Evolutionary conservation across 2,797 vertebrate genomes (phyloP).

Genomic region (Alca torda): DNA sequence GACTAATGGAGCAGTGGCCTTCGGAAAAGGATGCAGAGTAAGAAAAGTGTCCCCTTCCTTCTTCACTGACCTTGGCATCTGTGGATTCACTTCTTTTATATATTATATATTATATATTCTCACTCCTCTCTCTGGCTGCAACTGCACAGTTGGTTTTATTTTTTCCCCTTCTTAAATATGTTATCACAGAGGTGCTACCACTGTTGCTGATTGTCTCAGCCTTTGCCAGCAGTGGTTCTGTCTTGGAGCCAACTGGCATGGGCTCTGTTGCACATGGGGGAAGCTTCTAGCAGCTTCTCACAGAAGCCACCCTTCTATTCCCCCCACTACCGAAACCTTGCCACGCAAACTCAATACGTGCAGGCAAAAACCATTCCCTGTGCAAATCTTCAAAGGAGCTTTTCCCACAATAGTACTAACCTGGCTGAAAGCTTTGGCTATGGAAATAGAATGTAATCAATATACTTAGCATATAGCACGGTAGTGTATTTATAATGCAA

Average conservation of each 20-base stretch:
- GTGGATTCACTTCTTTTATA: background rate
- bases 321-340: background rate
- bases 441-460: background rate
- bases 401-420: background rate
- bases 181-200: background rate
- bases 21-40: background rate
- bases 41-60: background rate
- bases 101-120: background rate
- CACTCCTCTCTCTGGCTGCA: background rate
- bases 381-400: background rate
- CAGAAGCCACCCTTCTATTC: background rate
- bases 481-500: background rate
- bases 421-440: background rate
- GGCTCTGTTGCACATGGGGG: background rate
- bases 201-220: background rate
- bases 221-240: background rate
- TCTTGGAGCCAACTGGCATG: background rate
- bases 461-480: background rate
- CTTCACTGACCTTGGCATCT: background rate
- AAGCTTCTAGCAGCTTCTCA: background rate
- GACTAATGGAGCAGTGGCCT: background rate
- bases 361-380: background rate
- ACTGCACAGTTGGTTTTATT: background rate
- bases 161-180: background rate
- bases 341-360: background rate